Percentiles rank a stretch among this genome's conserved stretches.
These are phyloP conservation scores for Hylia prasina DNA, from an alignment of 2,113 vertebrate species.

Conservation along the genomic window DNA sequence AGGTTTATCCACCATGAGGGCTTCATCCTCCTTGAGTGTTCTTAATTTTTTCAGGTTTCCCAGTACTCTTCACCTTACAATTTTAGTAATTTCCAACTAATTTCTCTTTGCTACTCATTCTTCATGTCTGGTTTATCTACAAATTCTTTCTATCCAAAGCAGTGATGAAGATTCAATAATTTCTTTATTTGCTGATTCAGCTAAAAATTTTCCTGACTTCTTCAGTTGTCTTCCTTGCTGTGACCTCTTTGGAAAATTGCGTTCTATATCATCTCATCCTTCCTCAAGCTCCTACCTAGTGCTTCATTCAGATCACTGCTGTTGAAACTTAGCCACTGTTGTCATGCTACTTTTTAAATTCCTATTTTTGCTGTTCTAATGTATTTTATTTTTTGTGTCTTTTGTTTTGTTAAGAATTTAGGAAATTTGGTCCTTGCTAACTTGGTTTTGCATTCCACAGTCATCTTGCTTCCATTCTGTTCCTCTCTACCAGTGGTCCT, in stretches of 20 bases:
- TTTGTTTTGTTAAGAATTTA: neutral
- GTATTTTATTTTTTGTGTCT: neutral
- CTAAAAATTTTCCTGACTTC: neutral
- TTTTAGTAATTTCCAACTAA: neutral
- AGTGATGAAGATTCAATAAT: neutral
- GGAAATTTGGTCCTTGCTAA: neutral
- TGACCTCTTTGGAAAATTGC: neutral
- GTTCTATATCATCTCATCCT: neutral
- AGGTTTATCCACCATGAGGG: neutral
- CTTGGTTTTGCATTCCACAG: neutral
- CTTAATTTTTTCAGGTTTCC: neutral
- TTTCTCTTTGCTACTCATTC: neutral
- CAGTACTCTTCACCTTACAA: neutral
- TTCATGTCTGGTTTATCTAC: neutral
- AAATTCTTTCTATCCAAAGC: neutral
- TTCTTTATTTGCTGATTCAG: neutral
- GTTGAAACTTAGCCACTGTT: neutral
- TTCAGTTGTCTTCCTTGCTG: neutral
- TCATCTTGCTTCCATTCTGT: neutral
- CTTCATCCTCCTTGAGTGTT: neutral
- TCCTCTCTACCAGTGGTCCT: neutral
- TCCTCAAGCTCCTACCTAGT: neutral
- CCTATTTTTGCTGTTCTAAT: neutral
- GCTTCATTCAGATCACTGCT: neutral
- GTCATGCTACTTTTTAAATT: neutral